These are phyloP conservation scores for Takifugu bimaculatus DNA, from an alignment of 2,113 vertebrate species.

Conservation along the genomic window DNA sequence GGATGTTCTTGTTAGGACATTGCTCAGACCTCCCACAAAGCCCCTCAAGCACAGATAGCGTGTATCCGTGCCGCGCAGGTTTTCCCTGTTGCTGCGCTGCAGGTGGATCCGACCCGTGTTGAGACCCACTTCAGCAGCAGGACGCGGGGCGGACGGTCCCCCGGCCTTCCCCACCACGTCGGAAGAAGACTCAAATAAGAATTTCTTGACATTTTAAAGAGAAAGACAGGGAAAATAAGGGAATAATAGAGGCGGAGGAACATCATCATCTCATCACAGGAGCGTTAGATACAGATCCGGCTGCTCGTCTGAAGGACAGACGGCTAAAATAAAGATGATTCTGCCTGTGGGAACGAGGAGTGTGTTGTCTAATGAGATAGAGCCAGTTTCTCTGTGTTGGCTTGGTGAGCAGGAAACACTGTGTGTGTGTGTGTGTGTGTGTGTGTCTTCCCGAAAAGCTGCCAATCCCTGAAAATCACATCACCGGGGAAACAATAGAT, in stretches of 20 bases:
- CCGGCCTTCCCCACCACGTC: too few species aligned
- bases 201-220: constrained; percentile 1
- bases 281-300: constrained; percentile 70
- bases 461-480: constrained; percentile 61
- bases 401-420: constrained; percentile 70
- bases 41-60: too few species aligned
- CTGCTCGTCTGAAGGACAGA: constrained; percentile 67
- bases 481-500: constrained; percentile 57
- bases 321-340: constrained; percentile 75
- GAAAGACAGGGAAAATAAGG: constrained; percentile 27
- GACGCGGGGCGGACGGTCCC: too few species aligned
- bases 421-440: too few species aligned
- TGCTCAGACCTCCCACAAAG: neutral
- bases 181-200: too few species aligned
- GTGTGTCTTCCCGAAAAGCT: constrained; percentile 60
- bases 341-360: constrained; percentile 69
- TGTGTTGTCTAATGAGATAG: constrained; percentile 78
- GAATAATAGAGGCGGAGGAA: constrained; percentile 44
- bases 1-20: neutral
- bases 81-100: too few species aligned
- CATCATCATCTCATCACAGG: constrained; percentile 52
- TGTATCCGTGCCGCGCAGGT: too few species aligned
- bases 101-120: too few species aligned
- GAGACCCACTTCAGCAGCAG: too few species aligned
- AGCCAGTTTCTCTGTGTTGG: constrained; percentile 74